Base-by-base conservation (phyloP, 2,113 vertebrate species). In the Oceanodroma tethys region DNA sequence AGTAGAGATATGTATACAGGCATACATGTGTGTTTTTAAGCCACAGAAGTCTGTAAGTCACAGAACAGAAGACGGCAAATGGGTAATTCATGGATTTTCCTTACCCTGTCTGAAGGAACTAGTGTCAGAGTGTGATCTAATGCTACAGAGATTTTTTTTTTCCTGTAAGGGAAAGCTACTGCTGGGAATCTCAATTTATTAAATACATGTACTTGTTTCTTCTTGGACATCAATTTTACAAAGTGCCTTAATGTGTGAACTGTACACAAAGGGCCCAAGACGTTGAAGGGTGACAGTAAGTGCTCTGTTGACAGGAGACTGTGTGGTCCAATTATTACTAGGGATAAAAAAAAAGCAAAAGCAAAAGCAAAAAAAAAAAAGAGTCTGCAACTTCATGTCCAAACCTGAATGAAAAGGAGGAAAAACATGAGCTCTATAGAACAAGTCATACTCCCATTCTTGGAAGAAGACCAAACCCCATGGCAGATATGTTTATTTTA, bases 101-200 rank as follows among this genome's bases (percentile, higher is more conserved):
- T 74, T 78, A 8, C 34, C 13, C 22, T 21, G 15, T 8, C 52
- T 52, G 86, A 75, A 95, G 73, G 3, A 86, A 32, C 47, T 71
- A 22, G 36, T 84, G 58, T 89, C 81, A 81, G 21, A n/a, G 26
- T 25, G 66, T 92, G 88, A 96, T 86, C 79, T 86, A 93, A 94
- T 93, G 29, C 26, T 20, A 68, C 5, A 53, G 53, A 79, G n/a
- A 21, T 17, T 25, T 82, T 53, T 42, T n/a, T 59, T 60, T 89
- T 94, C 88, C 88, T 93, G 90, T 78, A 95, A 95, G 47, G 42
- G 43, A 86, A 88, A 87, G 81, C 38, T 68, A n/a, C 86, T 96
- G 86, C 92, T 96, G 95, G 93, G 96, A 96, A 96, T 94, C 91
- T 96, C 92, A 85, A 95, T 97, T 95, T 96, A 95, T 95, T 93